Conservation (phyloP, 2,113 vertebrate species). For the Vidua chalybeata region DNA sequence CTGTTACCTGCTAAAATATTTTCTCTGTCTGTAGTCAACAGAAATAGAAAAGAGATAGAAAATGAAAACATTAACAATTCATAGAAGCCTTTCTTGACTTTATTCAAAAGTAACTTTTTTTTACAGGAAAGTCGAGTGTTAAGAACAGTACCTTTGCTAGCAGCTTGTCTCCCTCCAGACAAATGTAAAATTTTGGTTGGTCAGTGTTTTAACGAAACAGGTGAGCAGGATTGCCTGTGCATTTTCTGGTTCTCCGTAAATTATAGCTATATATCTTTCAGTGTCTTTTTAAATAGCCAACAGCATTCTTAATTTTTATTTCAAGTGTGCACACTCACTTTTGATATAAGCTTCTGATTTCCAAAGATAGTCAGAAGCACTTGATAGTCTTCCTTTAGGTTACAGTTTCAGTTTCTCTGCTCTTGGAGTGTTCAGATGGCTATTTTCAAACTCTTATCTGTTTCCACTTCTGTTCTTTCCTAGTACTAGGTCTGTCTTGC, state of each 20-base stretch:
- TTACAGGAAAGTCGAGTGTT: slow-evolving; percentile 90
- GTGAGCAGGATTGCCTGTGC: slow-evolving; percentile 67
- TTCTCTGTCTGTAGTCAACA: background rate
- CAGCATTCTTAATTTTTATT: background rate
- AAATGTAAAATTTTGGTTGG: slow-evolving; percentile 92
- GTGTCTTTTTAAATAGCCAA: background rate
- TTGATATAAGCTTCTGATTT: background rate
- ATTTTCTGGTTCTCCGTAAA: background rate
- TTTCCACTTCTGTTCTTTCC: background rate
- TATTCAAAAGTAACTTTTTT: slow-evolving; percentile 4
- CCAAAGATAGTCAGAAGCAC: background rate
- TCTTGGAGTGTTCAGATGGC: background rate
- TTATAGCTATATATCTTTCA: background rate
- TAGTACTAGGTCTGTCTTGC: background rate
- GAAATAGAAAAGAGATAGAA: background rate
- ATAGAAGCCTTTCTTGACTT: background rate
- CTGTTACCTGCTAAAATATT: background rate
- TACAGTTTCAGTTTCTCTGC: background rate
- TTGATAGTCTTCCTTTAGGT: background rate
- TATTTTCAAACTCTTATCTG: background rate
- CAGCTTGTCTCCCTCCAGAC: slow-evolving; percentile 89
- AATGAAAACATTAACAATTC: background rate
- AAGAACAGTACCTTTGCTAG: slow-evolving; percentile 90
- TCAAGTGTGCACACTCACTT: background rate
- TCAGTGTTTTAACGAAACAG: slow-evolving; percentile 90